Conservation (phyloP, 2,797 vertebrate species). For the Tadarida brasiliensis region DNA sequence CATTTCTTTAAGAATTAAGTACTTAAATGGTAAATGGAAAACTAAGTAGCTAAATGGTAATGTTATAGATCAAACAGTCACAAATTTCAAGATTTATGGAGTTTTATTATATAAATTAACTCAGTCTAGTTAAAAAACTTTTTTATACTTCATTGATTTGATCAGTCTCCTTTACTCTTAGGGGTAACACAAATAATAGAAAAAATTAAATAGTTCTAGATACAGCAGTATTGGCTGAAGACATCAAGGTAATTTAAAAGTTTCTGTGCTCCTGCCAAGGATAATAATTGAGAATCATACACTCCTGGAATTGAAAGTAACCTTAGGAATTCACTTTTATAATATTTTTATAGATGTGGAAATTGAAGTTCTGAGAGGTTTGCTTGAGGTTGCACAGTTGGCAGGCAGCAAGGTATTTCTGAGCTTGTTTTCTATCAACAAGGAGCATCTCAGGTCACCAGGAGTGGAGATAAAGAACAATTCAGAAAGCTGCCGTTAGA, state of each 20-base stretch:
- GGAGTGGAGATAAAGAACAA: background rate
- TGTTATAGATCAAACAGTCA: background rate
- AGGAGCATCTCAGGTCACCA: background rate
- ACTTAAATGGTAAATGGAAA: background rate
- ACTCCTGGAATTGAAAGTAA: background rate
- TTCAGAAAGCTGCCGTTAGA: background rate
- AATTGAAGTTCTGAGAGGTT: constrained; percentile 1
- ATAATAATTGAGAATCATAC: background rate
- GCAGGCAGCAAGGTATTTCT: background rate
- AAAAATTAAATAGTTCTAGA: background rate
- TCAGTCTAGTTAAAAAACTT: constrained; percentile 6
- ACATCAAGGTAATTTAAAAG: constrained; percentile 6
- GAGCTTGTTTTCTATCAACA: background rate
- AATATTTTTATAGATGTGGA: background rate
- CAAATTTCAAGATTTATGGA: background rate
- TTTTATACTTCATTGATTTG: background rate
- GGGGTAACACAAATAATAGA: background rate
- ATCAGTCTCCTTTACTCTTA: background rate
- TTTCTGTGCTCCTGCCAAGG: background rate
- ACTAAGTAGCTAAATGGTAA: background rate
- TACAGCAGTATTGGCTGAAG: background rate
- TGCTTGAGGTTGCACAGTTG: background rate
- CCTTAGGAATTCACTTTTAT: background rate
- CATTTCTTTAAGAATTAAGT: background rate
- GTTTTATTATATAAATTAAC: background rate